phyloP scores from a whole-genome alignment of 2,888 invertebrate species.

The Cremastinae sp. region DNA sequence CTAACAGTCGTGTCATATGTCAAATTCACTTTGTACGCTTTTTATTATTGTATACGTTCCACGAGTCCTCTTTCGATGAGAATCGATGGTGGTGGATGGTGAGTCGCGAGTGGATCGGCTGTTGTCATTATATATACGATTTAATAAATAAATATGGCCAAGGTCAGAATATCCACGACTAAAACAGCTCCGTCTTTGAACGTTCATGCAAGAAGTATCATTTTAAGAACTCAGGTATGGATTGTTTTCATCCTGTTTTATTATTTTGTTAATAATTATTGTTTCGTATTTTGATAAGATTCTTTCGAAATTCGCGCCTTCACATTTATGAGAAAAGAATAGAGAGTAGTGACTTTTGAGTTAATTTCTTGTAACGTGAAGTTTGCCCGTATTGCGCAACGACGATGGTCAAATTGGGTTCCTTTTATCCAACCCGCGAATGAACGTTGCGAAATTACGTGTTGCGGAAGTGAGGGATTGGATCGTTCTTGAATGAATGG shows the following conservation, averaged over 20 bases:
- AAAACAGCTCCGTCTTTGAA: constrained; percentile 50
- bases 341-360: no score
- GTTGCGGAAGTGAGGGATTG: constrained; percentile 5
- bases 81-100: constrained; percentile 16
- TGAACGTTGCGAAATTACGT: no score
- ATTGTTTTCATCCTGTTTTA: constrained; percentile 4
- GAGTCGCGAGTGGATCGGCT: constrained; percentile 18
- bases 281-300: no score
- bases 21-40: constrained; percentile 55
- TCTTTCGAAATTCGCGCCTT: constrained; percentile 35
- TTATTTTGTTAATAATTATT: no score
- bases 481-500: no score
- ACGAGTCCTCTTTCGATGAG: constrained; percentile 25
- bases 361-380: constrained; percentile 9
- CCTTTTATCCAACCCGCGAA: no score
- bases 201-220: constrained; percentile 50
- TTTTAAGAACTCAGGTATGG: constrained; percentile 58
- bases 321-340: no score
- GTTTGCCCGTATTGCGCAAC: no score
- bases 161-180: constrained; percentile 57
- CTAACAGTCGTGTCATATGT: constrained; percentile 48
- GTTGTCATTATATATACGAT: constrained; percentile 38
- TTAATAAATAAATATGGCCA: constrained; percentile 56
- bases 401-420: no score
- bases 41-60: constrained; percentile 44